Conservation (phyloP, 2,113 vertebrate genomes). For the Rousettus leschenaultii region DNA sequence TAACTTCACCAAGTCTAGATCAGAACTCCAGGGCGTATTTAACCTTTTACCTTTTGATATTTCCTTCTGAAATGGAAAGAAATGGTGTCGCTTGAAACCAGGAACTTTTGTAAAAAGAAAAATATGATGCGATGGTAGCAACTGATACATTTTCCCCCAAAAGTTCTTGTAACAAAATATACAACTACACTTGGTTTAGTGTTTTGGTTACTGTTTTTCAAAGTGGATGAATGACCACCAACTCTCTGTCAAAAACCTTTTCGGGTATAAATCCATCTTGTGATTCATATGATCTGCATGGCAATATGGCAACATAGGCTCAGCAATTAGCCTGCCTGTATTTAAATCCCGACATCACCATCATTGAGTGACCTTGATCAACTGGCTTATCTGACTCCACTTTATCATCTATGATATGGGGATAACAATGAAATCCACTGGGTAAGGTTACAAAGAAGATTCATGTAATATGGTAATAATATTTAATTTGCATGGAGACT, state of each 20-base stretch:
- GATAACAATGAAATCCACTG: background rate
- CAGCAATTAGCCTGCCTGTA: background rate
- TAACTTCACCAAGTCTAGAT: background rate
- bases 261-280: background rate
- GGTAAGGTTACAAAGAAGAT: background rate
- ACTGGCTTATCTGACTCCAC: background rate
- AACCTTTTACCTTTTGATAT: background rate
- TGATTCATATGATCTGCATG: background rate
- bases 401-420: background rate
- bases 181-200: background rate
- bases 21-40: background rate
- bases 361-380: background rate
- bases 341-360: background rate
- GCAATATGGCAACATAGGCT: background rate
- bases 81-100: background rate
- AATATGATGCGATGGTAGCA: background rate
- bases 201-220: background rate
- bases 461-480: background rate
- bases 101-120: background rate
- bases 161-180: background rate
- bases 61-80: background rate
- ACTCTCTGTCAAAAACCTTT: background rate
- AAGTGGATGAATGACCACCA: background rate
- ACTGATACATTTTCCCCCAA: background rate
- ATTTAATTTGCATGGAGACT: background rate